Evolutionary conservation across 1,140 invertebrate species (phyloP).

Genomic region (Drosophila takahashii): DNA sequence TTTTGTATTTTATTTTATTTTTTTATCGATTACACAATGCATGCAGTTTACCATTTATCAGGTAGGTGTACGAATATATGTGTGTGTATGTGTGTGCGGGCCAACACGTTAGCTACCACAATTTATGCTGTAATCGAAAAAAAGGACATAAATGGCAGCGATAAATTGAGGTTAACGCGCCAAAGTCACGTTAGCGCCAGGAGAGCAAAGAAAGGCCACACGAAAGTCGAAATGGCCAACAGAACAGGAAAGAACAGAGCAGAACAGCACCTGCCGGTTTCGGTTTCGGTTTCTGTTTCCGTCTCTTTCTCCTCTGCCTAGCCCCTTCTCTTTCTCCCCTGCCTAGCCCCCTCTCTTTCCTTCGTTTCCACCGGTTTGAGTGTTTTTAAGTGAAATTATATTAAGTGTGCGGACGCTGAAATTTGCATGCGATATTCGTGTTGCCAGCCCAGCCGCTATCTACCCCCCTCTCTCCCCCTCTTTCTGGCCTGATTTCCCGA

Average conservation of each 20-base stretch:
- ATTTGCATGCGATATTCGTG: constrained; percentile 78
- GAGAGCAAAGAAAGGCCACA: constrained; percentile 46
- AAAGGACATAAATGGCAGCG: constrained; percentile 80
- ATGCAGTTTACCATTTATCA: constrained; percentile 79
- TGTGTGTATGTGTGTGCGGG: constrained; percentile 15
- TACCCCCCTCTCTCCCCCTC: neutral
- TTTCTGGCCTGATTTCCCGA: constrained; percentile 19
- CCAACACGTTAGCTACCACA: constrained; percentile 75
- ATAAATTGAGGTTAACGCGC: constrained; percentile 82
- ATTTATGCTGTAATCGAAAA: constrained; percentile 81
- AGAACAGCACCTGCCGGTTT: neutral
- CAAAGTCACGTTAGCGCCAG: constrained; percentile 76
- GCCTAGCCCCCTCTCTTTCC: neutral
- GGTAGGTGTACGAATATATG: constrained; percentile 18
- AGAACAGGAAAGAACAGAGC: constrained; percentile 17
- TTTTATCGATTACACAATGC: constrained; percentile 81
- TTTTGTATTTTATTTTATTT: constrained; percentile 40
- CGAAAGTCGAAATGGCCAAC: constrained; percentile 49
- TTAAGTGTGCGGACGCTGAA: constrained; percentile 77
- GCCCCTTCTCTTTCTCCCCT: neutral
- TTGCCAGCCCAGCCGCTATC: constrained; percentile 34
- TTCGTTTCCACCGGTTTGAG: constrained; percentile 6
- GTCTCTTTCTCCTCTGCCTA: neutral
- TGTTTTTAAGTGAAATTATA: constrained; percentile 80
- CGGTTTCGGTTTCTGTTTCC: neutral